Evolutionary conservation across 2,797 vertebrate genomes (phyloP), one percentile per base, ranked within the genome.

Genomic region (Eulemur coronatus): DNA sequence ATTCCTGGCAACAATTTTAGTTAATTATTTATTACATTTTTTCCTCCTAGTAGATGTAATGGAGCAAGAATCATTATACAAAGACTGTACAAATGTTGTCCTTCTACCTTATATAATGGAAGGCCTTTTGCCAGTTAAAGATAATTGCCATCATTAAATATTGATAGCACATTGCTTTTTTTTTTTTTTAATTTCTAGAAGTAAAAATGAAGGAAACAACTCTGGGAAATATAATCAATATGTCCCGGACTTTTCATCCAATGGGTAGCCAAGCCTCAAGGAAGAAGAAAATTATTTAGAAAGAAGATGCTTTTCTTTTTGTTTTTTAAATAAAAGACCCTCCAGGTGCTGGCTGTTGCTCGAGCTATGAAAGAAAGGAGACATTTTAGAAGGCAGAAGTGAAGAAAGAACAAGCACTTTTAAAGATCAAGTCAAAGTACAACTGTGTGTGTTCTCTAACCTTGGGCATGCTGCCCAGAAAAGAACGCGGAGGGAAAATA

Each of bases 61-160:
- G 91, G 84, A 96, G 93, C 80, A 80, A 91, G 79, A 87, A 72
- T 95, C 94, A 96, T 96, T 94, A 79, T 94, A 90, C 18, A 67
- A 95, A 89, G 82, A 46, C 93, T 96, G 67, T 85, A 94, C 91
- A 95, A 97, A 96, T 95, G 82, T 91, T 96, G 94, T 97, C 89
- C 65, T 96, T 91, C 73, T 91, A 76, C 84, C 70, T 73, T 84
- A 76, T 73, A 67, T 84, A 97, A 96, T 91, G 80, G 95, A 97
- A 97, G 82, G 79, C 48, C 87, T 75, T 97, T 95, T 61, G 59
- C 91, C 82, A 91, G 94, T 96, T 97, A 95, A 84, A 93, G 91
- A 94, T 98, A 97, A 98, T 97, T 97, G 96, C 79, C 96, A 84
- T 97, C 48, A 2, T 98, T 97, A 97, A 98, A 97, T 97, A 97